A percentile compares a stretch with the other conserved stretches of the same genome.
Conservation (phyloP, 1,140 invertebrate genomes). For the Dufourea novaeangliae region DNA sequence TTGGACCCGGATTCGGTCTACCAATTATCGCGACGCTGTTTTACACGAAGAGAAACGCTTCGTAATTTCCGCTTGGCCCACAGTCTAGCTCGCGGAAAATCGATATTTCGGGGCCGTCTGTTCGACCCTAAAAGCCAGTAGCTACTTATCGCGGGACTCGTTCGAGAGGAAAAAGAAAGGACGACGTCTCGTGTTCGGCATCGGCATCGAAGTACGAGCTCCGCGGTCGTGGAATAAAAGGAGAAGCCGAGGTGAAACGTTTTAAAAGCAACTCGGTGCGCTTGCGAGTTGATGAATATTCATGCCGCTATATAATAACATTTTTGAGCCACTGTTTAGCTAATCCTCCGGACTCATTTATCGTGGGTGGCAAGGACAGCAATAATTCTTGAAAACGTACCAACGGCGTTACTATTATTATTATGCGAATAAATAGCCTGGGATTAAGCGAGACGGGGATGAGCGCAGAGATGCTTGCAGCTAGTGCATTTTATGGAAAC, state of each 20-base stretch:
- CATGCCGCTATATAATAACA: conserved; percentile 82
- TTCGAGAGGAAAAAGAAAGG: neutral
- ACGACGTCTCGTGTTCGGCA: neutral
- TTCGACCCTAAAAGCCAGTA: neutral
- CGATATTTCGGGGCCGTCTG: neutral
- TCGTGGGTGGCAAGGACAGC: conserved; percentile 80
- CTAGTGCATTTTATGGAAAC: conserved; percentile 56
- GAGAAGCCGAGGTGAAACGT: conserved; percentile 59
- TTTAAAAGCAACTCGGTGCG: conserved; percentile 63
- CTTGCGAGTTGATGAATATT: conserved; percentile 80
- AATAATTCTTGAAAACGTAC: conserved; percentile 81
- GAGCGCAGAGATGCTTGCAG: conserved; percentile 47
- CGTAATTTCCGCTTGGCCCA: conserved; percentile 22
- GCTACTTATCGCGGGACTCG: neutral
- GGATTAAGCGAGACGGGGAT: conserved; percentile 76
- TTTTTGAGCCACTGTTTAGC: conserved; percentile 83
- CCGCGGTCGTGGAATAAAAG: conserved; percentile 39
- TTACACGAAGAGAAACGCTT: conserved; percentile 57
- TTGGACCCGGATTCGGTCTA: conserved; percentile 69
- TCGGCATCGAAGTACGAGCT: conserved; percentile 6
- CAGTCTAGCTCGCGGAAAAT: neutral
- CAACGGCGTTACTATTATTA: conserved; percentile 79
- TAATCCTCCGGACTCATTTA: conserved; percentile 82
- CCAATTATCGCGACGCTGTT: conserved; percentile 76
- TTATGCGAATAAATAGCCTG: conserved; percentile 79